Percentiles rank a stretch among this genome's conserved stretches.
These are phyloP conservation scores for Alouatta palliata DNA, from an alignment of 2,113 vertebrate genomes.

Conservation along the genomic window DNA sequence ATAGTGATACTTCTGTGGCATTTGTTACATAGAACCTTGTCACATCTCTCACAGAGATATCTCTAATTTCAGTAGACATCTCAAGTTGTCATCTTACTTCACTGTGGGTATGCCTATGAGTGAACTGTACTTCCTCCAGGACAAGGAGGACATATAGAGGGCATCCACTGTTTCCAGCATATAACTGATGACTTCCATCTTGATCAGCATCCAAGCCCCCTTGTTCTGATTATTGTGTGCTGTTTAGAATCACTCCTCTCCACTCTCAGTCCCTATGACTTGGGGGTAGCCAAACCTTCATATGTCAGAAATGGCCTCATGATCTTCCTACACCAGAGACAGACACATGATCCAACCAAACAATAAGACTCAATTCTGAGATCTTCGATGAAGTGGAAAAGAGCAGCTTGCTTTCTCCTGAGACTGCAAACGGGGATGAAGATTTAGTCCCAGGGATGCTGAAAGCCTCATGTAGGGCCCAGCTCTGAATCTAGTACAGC, in stretches of 20 bases:
- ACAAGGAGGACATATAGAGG: no score
- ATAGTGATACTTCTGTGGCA: neutral
- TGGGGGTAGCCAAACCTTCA: neutral
- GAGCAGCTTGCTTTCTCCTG: neutral
- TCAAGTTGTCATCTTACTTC: neutral
- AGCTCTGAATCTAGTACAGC: neutral
- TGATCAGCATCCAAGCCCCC: neutral
- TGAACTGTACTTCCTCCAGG: neutral
- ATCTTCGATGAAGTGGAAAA: neutral
- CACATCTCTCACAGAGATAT: neutral
- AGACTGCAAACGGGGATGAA: neutral
- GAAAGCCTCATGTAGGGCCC: neutral
- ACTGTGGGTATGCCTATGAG: neutral
- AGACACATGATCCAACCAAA: neutral
- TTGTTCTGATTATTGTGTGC: neutral
- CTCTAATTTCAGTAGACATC: conserved; percentile 19
- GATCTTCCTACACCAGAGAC: neutral
- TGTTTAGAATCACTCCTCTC: neutral
- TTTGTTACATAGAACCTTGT: neutral
- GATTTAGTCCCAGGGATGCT: neutral
- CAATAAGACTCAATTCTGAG: neutral
- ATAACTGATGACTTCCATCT: neutral
- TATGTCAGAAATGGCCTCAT: neutral
- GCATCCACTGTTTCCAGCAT: neutral
- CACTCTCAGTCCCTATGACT: neutral